Evolutionary conservation across 2,797 vertebrate genomes (phyloP).

Genomic region (Anabas testudineus): DNA sequence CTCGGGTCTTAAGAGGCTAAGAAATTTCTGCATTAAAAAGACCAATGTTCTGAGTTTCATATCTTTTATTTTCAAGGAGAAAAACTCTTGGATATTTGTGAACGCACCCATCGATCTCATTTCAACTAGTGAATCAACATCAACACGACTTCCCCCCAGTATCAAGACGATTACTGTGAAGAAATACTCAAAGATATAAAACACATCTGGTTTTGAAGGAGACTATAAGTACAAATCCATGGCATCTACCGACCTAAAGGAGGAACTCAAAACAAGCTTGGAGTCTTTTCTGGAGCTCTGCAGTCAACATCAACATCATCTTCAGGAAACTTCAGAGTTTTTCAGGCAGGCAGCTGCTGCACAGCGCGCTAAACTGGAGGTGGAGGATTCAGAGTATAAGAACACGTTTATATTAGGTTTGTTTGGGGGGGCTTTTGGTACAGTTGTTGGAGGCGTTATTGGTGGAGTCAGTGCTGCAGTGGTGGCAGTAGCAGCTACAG

Average conservation of each 20-base stretch:
- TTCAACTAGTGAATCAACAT: too few relatives aligned
- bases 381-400: too few relatives aligned
- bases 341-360: accelerated
- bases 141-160: not conserved
- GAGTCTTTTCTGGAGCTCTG: slow-evolving; percentile 6
- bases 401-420: accelerated
- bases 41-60: too few relatives aligned
- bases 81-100: too few relatives aligned
- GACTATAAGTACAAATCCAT: accelerated
- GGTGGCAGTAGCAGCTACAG: not conserved
- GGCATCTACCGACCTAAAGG: accelerated
- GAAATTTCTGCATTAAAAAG: too few relatives aligned
- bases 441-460: not conserved
- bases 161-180: not conserved
- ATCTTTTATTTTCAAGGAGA: too few relatives aligned
- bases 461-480: not conserved
- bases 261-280: not conserved
- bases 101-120: too few relatives aligned
- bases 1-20: too few relatives aligned
- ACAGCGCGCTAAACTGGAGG: accelerated
- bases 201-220: not conserved
- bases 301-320: not conserved
- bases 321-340: not conserved
- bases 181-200: slow-evolving; percentile 13
- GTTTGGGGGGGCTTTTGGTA: slow-evolving; percentile 20